Conservation (phyloP, 2,888 invertebrate species). For the Pemphredon lugubris region DNA sequence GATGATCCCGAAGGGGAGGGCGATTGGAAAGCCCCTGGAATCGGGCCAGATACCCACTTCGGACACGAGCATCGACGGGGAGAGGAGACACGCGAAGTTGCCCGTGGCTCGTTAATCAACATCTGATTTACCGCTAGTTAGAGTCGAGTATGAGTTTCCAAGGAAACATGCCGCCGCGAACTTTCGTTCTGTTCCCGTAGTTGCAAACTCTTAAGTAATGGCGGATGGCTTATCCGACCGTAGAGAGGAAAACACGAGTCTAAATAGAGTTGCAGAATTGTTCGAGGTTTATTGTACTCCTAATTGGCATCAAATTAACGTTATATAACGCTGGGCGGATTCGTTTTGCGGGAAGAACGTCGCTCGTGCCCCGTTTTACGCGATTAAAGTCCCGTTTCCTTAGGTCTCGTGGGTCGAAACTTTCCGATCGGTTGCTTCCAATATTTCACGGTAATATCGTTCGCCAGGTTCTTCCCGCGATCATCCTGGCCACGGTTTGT, state of each 20-base stretch:
- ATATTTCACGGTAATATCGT: too few species aligned
- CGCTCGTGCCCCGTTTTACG: too few species aligned
- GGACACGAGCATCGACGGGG: slow-evolving; percentile 7
- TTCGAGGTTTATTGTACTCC: too few species aligned
- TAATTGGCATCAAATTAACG: too few species aligned
- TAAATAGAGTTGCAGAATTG: neutral
- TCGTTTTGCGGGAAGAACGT: too few species aligned
- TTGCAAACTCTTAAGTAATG: neutral
- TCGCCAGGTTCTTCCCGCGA: too few species aligned
- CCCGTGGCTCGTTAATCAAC: slow-evolving; percentile 59
- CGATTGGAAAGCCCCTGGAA: slow-evolving; percentile 60
- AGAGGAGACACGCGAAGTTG: slow-evolving; percentile 46
- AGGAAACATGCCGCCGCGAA: slow-evolving; percentile 29
- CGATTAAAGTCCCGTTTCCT: too few species aligned
- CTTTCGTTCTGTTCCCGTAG: neutral
- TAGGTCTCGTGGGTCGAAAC: too few species aligned
- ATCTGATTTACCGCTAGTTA: slow-evolving; percentile 46
- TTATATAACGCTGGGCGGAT: too few species aligned
- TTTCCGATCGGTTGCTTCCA: too few species aligned
- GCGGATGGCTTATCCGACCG: neutral
- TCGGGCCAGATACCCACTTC: slow-evolving; percentile 59
- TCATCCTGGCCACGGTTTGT: too few species aligned
- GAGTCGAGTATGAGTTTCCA: slow-evolving; percentile 23
- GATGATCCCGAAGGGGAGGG: slow-evolving; percentile 34
- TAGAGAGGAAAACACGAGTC: too few species aligned